Percentiles rank a stretch among this genome's conserved stretches.
phyloP scores from a whole-genome alignment of 2,113 vertebrate genomes.

The Fregata magnificens region DNA sequence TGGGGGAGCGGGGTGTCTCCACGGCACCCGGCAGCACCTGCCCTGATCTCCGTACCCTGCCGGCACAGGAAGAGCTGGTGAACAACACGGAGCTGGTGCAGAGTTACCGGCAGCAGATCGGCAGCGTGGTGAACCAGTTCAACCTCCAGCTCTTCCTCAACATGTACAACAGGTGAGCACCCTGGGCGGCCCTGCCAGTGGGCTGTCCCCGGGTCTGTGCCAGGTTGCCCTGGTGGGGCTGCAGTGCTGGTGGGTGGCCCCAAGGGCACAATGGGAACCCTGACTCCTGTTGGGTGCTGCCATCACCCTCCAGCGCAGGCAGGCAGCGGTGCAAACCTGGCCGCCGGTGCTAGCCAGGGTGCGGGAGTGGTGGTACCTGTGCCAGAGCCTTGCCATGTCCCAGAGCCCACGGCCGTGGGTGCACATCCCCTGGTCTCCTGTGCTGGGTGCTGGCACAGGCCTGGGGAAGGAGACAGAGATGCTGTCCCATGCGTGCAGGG shows the following conservation, averaged over 20 bases:
- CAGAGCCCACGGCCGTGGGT: neutral
- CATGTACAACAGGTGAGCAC: slow-evolving; percentile 93
- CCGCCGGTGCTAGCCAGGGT: neutral
- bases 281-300: neutral
- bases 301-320: neutral
- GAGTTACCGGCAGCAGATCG: slow-evolving; percentile 94
- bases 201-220: neutral
- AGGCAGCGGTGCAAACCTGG: neutral
- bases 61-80: slow-evolving; percentile 90
- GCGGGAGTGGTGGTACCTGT: neutral
- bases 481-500: neutral
- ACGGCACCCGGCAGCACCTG: fast-evolving
- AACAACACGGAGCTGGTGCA: slow-evolving; percentile 95
- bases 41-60: neutral
- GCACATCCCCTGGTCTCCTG: fast-evolving
- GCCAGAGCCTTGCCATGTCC: neutral
- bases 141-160: slow-evolving; percentile 99
- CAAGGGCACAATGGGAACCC: neutral
- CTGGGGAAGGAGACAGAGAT: neutral
- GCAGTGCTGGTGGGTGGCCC: neutral
- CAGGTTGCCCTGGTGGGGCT: neutral
- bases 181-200: neutral
- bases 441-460: neutral
- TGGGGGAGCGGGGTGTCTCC: neutral
- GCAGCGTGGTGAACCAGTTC: slow-evolving; percentile 90